Evolutionary conservation across 1,140 invertebrate species (phyloP).

Genomic region (Drosophila albomicans): DNA sequence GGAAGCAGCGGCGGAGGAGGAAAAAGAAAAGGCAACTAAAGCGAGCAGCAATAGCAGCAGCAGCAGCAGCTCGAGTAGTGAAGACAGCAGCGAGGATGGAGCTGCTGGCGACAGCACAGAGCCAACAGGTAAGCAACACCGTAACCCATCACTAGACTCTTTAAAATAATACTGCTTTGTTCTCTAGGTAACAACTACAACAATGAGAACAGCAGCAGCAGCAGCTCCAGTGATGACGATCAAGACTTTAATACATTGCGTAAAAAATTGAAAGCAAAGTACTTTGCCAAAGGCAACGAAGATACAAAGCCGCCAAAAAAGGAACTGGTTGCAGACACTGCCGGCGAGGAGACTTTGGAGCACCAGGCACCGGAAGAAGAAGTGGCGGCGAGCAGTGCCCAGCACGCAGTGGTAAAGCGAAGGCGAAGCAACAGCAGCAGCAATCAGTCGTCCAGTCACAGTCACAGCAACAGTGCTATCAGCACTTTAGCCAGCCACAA

Average conservation of each 20-base stretch:
- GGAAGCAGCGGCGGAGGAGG: not conserved
- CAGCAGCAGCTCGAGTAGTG: constrained; percentile 28
- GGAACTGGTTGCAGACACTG: constrained; percentile 5
- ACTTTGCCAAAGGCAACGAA: constrained; percentile 3
- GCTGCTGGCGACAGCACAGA: constrained; percentile 5
- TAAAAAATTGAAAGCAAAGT: constrained; percentile 52
- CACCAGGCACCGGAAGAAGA: constrained; percentile 2
- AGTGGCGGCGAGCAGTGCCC: constrained; percentile 18
- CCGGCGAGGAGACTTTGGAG: constrained; percentile 6
- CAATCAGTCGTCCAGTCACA: constrained; percentile 50
- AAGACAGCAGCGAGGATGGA: constrained; percentile 17
- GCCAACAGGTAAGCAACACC: constrained; percentile 5
- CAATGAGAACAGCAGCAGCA: constrained; percentile 24
- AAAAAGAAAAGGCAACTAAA: constrained; percentile 27
- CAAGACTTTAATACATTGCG: constrained; percentile 55
- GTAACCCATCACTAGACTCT: too few relatives aligned
- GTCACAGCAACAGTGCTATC: constrained; percentile 54
- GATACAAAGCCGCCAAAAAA: constrained; percentile 52
- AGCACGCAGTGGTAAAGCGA: constrained; percentile 36
- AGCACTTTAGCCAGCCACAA: constrained; percentile 51
- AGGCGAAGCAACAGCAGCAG: constrained; percentile 46
- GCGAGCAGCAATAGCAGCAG: constrained; percentile 41
- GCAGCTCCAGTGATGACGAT: constrained; percentile 43
- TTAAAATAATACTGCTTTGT: not conserved
- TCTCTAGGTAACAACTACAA: constrained; percentile 12